These are phyloP conservation scores for Phenganax stokvisi DNA, from an alignment of 92 coral and sea anemone genomes.

Conservation along the genomic window DNA sequence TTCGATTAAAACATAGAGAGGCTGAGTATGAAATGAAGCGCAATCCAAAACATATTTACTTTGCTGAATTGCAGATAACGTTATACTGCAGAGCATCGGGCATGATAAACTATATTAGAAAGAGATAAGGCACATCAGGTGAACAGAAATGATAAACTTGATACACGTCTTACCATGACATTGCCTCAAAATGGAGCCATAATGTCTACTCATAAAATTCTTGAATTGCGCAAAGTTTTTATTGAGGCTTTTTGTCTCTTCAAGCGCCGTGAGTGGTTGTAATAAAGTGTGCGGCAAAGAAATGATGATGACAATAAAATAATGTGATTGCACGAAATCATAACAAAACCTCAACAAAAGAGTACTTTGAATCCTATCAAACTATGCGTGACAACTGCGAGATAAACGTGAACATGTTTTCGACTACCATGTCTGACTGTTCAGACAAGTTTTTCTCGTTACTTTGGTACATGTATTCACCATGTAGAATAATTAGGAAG, in stretches of 20 bases:
- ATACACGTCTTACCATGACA: conserved; percentile 30
- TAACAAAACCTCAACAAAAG: neutral
- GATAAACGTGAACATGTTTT: neutral
- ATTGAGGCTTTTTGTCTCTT: no score
- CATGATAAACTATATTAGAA: conserved; percentile 9
- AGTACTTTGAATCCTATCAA: neutral
- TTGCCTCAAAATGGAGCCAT: conserved; percentile 35
- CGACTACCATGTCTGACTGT: conserved; percentile 21
- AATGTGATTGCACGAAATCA: neutral
- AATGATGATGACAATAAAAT: neutral
- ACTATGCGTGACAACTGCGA: conserved; percentile 18
- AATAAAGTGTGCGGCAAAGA: neutral
- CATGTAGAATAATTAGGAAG: no score
- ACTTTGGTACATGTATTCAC: no score
- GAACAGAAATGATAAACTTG: conserved; percentile 34
- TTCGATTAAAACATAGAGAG: neutral
- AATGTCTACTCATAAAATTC: conserved; percentile 9
- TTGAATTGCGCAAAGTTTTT: neutral
- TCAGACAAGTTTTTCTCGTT: conserved; percentile 14
- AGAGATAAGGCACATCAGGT: conserved; percentile 4
- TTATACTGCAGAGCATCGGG: neutral
- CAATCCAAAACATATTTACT: neutral
- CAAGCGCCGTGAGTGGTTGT: neutral
- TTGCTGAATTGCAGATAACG: neutral
- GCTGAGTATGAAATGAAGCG: neutral